A percentile compares a stretch with the other conserved stretches of the same genome.
These are phyloP conservation scores for Riparia riparia DNA, from an alignment of 2,113 vertebrate genomes.

Conservation along the genomic window DNA sequence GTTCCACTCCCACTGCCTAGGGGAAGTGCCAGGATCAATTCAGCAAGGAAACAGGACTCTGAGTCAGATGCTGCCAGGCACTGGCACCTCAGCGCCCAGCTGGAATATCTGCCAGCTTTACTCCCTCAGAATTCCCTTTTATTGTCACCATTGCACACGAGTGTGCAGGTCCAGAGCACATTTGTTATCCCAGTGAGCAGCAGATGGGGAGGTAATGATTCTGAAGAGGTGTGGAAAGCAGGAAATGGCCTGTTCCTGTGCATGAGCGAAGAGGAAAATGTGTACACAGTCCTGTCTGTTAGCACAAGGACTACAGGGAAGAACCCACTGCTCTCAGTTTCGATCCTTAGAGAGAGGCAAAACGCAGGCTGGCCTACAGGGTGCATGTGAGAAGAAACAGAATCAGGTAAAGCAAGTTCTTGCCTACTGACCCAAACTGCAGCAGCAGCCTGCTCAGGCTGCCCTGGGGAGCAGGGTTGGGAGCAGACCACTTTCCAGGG, in stretches of 20 bases:
- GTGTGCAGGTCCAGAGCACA: not conserved
- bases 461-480: not conserved
- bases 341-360: not conserved
- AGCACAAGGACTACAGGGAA: not conserved
- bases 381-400: not conserved
- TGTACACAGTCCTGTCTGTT: not conserved
- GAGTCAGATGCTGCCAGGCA: not conserved
- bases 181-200: not conserved
- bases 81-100: not conserved
- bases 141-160: not conserved
- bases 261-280: not conserved
- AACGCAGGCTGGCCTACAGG: not conserved
- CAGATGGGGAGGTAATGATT: not conserved
- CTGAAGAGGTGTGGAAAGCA: not conserved
- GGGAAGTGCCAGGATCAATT: not conserved
- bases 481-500: not conserved
- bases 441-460: not conserved
- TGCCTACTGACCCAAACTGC: not conserved
- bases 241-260: not conserved
- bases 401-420: not conserved
- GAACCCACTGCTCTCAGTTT: not conserved
- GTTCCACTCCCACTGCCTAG: not conserved
- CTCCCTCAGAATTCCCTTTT: not conserved
- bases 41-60: not conserved
- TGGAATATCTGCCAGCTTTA: not conserved